Conservation (phyloP, 2,797 vertebrate species). For the Xenopus petersii region DNA sequence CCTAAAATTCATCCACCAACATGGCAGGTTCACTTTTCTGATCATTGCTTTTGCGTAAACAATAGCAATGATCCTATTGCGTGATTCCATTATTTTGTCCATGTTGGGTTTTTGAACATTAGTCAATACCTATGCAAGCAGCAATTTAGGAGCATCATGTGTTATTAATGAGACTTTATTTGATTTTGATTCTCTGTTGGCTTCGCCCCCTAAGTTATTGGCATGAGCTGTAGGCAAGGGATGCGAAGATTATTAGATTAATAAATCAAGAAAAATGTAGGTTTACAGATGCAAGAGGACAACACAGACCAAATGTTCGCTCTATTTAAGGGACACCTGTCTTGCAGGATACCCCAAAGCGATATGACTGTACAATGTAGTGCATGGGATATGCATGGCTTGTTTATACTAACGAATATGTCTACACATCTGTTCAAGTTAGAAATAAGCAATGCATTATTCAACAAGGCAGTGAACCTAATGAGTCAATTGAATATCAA, state of each 20-base stretch:
- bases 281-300: too few relatives aligned
- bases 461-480: not conserved
- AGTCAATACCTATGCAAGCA: constrained; percentile 6
- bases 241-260: not conserved
- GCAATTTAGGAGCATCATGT: constrained; percentile 15
- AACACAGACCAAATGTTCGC: too few relatives aligned
- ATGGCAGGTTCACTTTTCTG: too few relatives aligned
- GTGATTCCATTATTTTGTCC: too few relatives aligned
- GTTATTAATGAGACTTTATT: constrained; percentile 22
- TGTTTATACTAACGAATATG: not conserved
- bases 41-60: too few relatives aligned
- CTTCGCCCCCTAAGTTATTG: constrained; percentile 14
- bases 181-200: constrained; percentile 10
- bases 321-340: too few relatives aligned
- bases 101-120: not conserved
- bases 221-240: constrained; percentile 7
- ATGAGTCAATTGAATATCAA: not conserved
- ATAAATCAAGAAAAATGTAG: not conserved
- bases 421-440: not conserved
- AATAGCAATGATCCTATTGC: too few relatives aligned
- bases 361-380: too few relatives aligned
- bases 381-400: too few relatives aligned
- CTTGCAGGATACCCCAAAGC: too few relatives aligned
- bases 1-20: too few relatives aligned
- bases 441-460: not conserved